Percentiles rank a stretch among this genome's conserved stretches.
These are phyloP conservation scores for Caenorhabditis brenneri DNA, from an alignment of 1,140 invertebrate species.

Conservation along the genomic window DNA sequence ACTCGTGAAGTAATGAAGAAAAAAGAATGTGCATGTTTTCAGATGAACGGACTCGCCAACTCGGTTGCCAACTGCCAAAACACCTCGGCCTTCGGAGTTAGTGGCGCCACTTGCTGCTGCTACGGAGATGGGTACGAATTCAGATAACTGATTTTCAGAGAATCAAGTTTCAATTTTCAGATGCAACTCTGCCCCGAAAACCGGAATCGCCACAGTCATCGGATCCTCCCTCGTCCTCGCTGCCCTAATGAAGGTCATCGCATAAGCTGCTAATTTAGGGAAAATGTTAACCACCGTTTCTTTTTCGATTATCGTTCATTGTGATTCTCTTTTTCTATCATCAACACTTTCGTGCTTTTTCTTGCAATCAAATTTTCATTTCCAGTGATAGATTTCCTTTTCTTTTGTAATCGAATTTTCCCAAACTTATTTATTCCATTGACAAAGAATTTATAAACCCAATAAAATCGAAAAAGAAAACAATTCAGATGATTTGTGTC, in stretches of 20 bases:
- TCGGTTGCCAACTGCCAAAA: not conserved
- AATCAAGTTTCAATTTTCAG: not conserved
- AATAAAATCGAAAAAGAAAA: constrained; percentile 12
- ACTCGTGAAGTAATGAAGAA: not conserved
- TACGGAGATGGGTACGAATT: constrained; percentile 18
- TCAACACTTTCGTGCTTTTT: not conserved
- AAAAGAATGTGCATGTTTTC: not conserved
- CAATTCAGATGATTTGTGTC: not conserved
- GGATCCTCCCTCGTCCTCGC: not conserved
- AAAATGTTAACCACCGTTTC: not conserved
- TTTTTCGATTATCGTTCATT: not conserved
- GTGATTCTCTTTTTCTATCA: not conserved
- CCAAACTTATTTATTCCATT: not conserved
- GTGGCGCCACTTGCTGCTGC: not conserved
- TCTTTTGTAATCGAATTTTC: not conserved
- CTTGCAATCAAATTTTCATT: not conserved
- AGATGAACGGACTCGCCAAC: not conserved
- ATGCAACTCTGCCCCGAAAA: constrained; percentile 16
- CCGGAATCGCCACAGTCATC: not conserved
- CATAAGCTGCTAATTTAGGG: not conserved
- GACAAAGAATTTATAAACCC: not conserved
- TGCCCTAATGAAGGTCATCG: not conserved
- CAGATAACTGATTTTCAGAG: not conserved
- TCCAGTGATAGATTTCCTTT: not conserved
- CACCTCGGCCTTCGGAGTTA: not conserved